These are phyloP conservation scores for Cheilosia vulpina DNA, from an alignment of 2,888 invertebrate species.

Conservation along the genomic window DNA sequence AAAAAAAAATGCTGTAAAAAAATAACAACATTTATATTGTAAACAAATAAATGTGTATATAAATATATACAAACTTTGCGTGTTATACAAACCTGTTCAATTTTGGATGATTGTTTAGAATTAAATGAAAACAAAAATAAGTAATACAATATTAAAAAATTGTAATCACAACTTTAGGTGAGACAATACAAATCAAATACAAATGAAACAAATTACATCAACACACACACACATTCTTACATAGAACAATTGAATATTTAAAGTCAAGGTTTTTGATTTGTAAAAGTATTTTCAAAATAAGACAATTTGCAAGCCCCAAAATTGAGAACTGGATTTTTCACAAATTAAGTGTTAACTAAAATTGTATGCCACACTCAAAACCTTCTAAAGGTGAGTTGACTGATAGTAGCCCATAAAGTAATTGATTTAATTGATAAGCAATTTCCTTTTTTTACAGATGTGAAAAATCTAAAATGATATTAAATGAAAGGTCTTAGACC, in stretches of 20 bases:
- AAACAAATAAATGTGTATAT: conserved; percentile 70
- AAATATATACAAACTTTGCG: conserved; percentile 69
- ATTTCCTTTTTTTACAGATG: conserved; percentile 45
- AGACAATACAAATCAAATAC: conserved; percentile 74
- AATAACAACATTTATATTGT: conserved; percentile 56
- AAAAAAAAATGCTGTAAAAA: conserved; percentile 34
- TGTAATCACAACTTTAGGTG: conserved; percentile 69
- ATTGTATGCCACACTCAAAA: not conserved
- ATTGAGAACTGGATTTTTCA: conserved; percentile 31
- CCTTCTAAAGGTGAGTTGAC: conserved; percentile 42
- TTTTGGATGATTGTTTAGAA: conserved; percentile 74
- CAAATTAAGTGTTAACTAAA: conserved; percentile 16
- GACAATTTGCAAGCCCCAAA: conserved; percentile 6
- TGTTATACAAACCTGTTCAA: conserved; percentile 76
- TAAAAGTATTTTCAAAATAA: conserved; percentile 20
- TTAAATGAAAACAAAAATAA: conserved; percentile 39
- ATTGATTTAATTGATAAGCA: not conserved
- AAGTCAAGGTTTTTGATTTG: conserved; percentile 25
- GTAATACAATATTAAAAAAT: conserved; percentile 38
- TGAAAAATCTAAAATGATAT: conserved; percentile 15
- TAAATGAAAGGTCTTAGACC: conserved; percentile 16
- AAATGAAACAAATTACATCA: conserved; percentile 59
- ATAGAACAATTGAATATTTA: conserved; percentile 38
- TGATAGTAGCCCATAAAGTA: not conserved
- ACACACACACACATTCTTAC: conserved; percentile 32